Evolutionary conservation across 2,113 vertebrate species (phyloP).

Genomic region (Taxidea taxus): DNA sequence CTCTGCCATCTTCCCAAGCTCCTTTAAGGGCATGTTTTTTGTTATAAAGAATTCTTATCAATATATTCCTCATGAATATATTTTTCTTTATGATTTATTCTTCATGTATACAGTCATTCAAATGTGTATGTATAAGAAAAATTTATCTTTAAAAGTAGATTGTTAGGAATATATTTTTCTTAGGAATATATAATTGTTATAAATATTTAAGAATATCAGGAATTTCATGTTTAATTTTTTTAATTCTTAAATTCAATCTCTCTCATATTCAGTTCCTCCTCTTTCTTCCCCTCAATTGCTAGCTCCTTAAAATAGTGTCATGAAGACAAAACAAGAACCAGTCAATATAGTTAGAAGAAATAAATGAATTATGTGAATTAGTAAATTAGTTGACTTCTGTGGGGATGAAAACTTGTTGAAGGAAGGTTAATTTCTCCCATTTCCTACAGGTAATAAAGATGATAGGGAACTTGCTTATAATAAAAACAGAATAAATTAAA

Average conservation of each 20-base stretch:
- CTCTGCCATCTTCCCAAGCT: neutral
- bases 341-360: neutral
- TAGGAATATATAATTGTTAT: neutral
- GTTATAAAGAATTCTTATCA: neutral
- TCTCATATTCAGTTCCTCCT: neutral
- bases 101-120: neutral
- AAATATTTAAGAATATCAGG: constrained; percentile 1
- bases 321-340: constrained; percentile 18
- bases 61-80: neutral
- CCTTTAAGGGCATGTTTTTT: neutral
- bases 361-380: neutral
- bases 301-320: neutral
- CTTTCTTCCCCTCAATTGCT: neutral
- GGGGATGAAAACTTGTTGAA: neutral
- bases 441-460: neutral
- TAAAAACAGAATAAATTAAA: neutral
- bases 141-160: neutral
- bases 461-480: neutral
- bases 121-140: neutral
- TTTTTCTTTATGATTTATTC: neutral
- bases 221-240: neutral
- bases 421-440: neutral
- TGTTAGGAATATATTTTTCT: neutral
- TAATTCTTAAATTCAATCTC: neutral
- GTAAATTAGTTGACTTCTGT: neutral